phyloP scores from a whole-genome alignment of 2,888 invertebrate genomes.

The Doris montereyensis region DNA sequence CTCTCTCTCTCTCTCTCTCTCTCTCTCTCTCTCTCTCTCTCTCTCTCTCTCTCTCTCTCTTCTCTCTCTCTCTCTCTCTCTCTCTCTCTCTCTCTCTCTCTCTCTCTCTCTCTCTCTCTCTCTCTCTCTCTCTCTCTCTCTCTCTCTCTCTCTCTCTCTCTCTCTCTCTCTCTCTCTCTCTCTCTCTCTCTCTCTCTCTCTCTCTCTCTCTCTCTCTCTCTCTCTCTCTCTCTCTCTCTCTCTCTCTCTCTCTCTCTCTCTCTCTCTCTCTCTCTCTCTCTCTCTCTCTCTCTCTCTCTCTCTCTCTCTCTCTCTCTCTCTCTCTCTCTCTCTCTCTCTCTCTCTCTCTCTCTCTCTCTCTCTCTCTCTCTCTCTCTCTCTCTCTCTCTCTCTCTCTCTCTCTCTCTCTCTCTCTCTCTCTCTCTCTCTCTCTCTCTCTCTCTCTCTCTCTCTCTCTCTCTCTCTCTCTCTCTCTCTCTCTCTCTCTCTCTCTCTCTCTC shows the following conservation, averaged over 20 bases:
- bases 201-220: not conserved
- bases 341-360: not conserved
- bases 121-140: conserved; percentile 20
- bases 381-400: not conserved
- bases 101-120: not conserved
- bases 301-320: conserved; percentile 2
- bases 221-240: not conserved
- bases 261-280: conserved; percentile 4
- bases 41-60: no score
- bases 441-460: conserved; percentile 1
- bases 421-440: not conserved
- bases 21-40: no score
- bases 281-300: not conserved
- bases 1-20: no score
- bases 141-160: conserved; percentile 7
- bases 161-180: conserved; percentile 10
- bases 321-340: conserved; percentile 16
- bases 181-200: conserved; percentile 1
- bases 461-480: conserved; percentile 16
- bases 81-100: not conserved
- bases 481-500: conserved; percentile 12
- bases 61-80: not conserved
- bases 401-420: conserved; percentile 7
- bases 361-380: conserved; percentile 1
- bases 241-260: not conserved